Evolutionary conservation across 2,113 vertebrate species (phyloP).

Genomic region (Glaucidium brasilianum): DNA sequence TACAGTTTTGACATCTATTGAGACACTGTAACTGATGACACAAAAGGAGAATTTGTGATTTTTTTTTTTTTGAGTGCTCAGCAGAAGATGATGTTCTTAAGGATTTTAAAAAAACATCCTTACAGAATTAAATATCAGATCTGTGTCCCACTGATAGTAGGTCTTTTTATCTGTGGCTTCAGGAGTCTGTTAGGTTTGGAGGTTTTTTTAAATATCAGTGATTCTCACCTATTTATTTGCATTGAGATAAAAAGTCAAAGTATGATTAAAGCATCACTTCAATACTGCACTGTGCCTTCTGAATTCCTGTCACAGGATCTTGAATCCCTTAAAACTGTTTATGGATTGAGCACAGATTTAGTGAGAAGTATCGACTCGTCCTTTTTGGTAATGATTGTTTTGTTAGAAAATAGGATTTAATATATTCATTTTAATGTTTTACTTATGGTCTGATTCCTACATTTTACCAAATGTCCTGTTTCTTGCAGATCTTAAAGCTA

Average conservation of each 20-base stretch:
- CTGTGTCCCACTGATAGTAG: background rate
- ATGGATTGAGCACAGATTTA: background rate
- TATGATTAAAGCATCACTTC: conserved; percentile 8
- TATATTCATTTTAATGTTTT: conserved; percentile 15
- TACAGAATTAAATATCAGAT: background rate
- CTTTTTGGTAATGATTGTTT: background rate
- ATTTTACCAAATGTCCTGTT: background rate
- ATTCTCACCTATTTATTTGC: background rate
- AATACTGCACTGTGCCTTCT: background rate
- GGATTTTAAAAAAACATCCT: background rate
- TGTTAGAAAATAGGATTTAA: background rate
- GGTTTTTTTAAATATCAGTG: background rate
- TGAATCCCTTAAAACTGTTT: conserved; percentile 11
- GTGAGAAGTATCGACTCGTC: background rate
- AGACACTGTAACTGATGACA: conserved; percentile 2
- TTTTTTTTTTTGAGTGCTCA: background rate
- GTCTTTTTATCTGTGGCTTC: background rate
- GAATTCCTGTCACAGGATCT: background rate
- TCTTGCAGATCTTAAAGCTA: background rate
- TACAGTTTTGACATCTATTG: background rate
- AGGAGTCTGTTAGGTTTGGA: background rate
- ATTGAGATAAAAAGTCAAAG: background rate
- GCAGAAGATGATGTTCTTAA: background rate
- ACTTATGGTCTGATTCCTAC: background rate
- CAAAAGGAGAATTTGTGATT: background rate